Conservation (phyloP, 2,113 vertebrate genomes). For the Piprites chloris region DNA sequence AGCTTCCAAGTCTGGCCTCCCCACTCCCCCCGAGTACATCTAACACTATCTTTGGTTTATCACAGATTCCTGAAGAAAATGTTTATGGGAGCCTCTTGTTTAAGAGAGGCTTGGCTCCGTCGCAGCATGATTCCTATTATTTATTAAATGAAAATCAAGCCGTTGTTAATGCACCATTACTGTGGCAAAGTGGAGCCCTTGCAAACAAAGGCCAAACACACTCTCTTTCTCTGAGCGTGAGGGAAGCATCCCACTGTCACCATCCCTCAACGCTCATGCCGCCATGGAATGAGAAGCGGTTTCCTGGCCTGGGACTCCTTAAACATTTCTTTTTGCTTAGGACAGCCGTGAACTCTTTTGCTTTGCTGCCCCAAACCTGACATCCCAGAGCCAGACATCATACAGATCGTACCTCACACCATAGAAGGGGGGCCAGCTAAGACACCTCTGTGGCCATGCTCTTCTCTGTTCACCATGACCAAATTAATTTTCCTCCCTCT, state of each 20-base stretch:
- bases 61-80: slow-evolving; percentile 53
- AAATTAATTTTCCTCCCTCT: background rate
- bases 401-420: too few relatives aligned
- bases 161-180: slow-evolving; percentile 26
- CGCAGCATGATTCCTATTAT: background rate
- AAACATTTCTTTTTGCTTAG: background rate
- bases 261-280: fast-evolving
- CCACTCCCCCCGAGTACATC: background rate
- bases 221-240: fast-evolving
- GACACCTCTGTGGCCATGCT: background rate
- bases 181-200: background rate
- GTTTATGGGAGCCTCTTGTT: slow-evolving; percentile 54
- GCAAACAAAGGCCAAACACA: background rate
- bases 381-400: background rate
- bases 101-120: slow-evolving; percentile 47
- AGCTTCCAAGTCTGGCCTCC: slow-evolving; percentile 39
- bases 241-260: background rate
- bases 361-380: background rate
- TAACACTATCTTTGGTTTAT: slow-evolving; percentile 39
- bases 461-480: background rate
- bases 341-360: background rate
- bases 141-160: slow-evolving; percentile 54
- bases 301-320: background rate
- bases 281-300: fast-evolving
- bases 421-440: background rate